A percentile compares a stretch with the other conserved stretches of the same genome.
These are phyloP conservation scores for Xenopus petersii DNA, from an alignment of 2,797 vertebrate genomes.

Conservation along the genomic window DNA sequence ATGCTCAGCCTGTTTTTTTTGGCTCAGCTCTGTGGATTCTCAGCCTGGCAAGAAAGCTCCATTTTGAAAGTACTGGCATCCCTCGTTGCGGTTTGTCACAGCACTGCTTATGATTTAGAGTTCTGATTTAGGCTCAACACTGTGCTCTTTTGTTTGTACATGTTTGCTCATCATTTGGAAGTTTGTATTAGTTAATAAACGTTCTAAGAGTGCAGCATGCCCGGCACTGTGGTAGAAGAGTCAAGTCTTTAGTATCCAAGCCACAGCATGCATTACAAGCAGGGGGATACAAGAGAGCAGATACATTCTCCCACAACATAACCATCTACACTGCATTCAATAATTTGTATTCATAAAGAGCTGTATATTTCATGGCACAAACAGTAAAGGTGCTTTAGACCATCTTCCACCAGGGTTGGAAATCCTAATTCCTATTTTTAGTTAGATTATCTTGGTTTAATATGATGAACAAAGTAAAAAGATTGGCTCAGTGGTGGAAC, in stretches of 20 bases:
- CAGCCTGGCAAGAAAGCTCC: slow-evolving; percentile 73
- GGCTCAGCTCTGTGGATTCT: slow-evolving; percentile 72
- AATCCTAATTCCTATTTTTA: no score
- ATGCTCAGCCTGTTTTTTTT: slow-evolving; percentile 79
- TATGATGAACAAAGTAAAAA: no score
- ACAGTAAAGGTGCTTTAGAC: no score
- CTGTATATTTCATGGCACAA: no score
- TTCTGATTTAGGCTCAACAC: slow-evolving; percentile 73
- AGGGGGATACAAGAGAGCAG: no score
- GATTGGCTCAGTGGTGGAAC: no score
- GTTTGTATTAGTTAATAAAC: slow-evolving; percentile 51
- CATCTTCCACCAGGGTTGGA: no score
- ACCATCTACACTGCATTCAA: slow-evolving; percentile 9
- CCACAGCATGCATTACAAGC: background rate
- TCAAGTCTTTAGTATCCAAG: slow-evolving; percentile 39
- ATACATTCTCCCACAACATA: slow-evolving; percentile 12
- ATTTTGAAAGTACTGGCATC: slow-evolving; percentile 71
- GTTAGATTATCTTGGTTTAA: no score
- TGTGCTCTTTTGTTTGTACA: slow-evolving; percentile 68
- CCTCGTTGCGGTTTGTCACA: slow-evolving; percentile 64
- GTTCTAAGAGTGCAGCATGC: slow-evolving; percentile 41
- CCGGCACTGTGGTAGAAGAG: slow-evolving; percentile 17
- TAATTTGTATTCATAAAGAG: background rate
- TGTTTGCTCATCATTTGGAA: slow-evolving; percentile 64
- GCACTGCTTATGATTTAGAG: slow-evolving; percentile 73